Base-by-base conservation (phyloP, 2,113 vertebrate genomes). In the Erinaceus europaeus region DNA sequence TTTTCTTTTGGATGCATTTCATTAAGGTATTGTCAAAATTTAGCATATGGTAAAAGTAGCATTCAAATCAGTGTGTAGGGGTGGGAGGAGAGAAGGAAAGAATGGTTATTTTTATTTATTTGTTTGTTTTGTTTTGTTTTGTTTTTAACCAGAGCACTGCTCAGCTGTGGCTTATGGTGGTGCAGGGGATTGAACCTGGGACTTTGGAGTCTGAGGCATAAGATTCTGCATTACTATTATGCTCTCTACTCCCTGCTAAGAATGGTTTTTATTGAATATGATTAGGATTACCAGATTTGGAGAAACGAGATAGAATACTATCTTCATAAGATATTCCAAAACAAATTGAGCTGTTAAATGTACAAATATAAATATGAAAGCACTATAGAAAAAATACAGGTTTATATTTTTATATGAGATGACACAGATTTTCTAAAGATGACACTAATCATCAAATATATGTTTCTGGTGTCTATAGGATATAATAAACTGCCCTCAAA, bases 181-280 rank as follows among this genome's bases (percentile, higher is more conserved):
- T n/a, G n/a, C n/a, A n/a, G n/a, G n/a, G n/a, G n/a, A n/a, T n/a
- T n/a, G n/a, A n/a, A n/a, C n/a, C n/a, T n/a, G n/a, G n/a, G n/a
- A n/a, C n/a, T n/a, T n/a, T n/a, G n/a, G n/a, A n/a, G n/a, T n/a
- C n/a, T n/a, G n/a, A n/a, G n/a, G n/a, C n/a, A n/a, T n/a, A n/a
- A n/a, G n/a, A n/a, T n/a, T n/a, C n/a, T n/a, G n/a, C n/a, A n/a
- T n/a, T n/a, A n/a, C n/a, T n/a, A n/a, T n/a, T n/a, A n/a, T n/a
- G n/a, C n/a, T n/a, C n/a, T n/a, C n/a, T n/a, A n/a, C n/a, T n/a
- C n/a, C n/a, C n/a, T n/a, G n/a, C n/a, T 79, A 23, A 59, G 79
- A 88, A 88, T 92, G 9, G n/a, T n/a, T n/a, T n/a, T 59, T 89
- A 65, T 68, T 91, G 88, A 48, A 64, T 91, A 73, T 27, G 11